phyloP scores from a whole-genome alignment of 30 jellyfish, hydroid and myxozoan genomes.

The Pseudorhiza aurosa region DNA sequence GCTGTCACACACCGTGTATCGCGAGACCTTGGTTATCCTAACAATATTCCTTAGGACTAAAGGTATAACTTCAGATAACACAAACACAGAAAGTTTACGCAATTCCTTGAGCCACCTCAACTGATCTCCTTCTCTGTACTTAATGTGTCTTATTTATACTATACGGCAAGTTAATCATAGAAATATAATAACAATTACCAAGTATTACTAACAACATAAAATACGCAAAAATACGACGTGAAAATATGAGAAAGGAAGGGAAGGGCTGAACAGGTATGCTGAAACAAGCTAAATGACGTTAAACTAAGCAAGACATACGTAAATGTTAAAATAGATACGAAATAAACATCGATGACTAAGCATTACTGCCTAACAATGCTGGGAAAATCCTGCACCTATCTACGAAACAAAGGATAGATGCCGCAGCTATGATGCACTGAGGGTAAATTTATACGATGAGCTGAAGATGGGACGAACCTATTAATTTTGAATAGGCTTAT shows the following conservation, averaged over 20 bases:
- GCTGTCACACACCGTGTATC: conserved; percentile 28
- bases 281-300: too few relatives aligned
- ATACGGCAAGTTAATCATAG: conserved; percentile 8
- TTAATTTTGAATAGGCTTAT: too few relatives aligned
- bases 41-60: conserved; percentile 7
- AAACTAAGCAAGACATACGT: not conserved
- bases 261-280: too few relatives aligned
- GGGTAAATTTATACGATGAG: too few relatives aligned
- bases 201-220: not conserved
- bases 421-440: too few relatives aligned
- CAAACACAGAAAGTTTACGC: conserved; percentile 2
- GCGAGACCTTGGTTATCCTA: conserved; percentile 9
- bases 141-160: not conserved
- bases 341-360: conserved; percentile 10
- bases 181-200: not conserved
- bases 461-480: too few relatives aligned
- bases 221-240: not conserved
- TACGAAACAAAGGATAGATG: too few relatives aligned
- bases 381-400: too few relatives aligned
- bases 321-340: not conserved
- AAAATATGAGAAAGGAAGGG: conserved; percentile 4
- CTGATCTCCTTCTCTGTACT: not conserved
- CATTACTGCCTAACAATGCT: too few relatives aligned
- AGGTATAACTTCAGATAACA: not conserved
- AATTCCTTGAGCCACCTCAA: conserved; percentile 15